phyloP scores from a whole-genome alignment of 1,140 invertebrate species.

The Andrena cerasifolii region DNA sequence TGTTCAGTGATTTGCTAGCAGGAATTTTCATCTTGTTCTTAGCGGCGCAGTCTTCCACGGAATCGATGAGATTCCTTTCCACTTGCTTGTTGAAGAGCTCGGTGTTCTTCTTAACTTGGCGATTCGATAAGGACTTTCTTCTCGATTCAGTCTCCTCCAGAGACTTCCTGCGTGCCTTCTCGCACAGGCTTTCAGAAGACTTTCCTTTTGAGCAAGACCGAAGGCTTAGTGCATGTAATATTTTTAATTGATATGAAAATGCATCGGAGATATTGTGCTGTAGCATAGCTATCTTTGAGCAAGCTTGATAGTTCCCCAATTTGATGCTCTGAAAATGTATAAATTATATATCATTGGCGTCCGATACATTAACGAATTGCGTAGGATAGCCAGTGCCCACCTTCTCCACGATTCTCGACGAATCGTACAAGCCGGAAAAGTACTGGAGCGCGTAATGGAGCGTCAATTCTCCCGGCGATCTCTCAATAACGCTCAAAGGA shows the following conservation, averaged over 20 bases:
- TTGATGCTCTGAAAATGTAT: slow-evolving; percentile 71
- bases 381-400: slow-evolving; percentile 51
- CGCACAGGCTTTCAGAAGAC: slow-evolving; percentile 5
- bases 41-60: slow-evolving; percentile 74
- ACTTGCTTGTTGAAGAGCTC: slow-evolving; percentile 78
- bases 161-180: background rate
- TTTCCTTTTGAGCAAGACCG: slow-evolving; percentile 36
- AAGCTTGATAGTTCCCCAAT: slow-evolving; percentile 81
- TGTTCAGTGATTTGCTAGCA: slow-evolving; percentile 79
- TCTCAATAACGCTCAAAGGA: slow-evolving; percentile 74
- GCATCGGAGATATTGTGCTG: slow-evolving; percentile 78
- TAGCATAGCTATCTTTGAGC: slow-evolving; percentile 80
- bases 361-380: background rate
- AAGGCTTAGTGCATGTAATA: slow-evolving; percentile 69
- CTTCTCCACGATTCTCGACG: slow-evolving; percentile 80
- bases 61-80: slow-evolving; percentile 77
- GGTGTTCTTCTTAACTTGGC: slow-evolving; percentile 65
- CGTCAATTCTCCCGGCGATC: slow-evolving; percentile 72
- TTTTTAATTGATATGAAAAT: slow-evolving; percentile 79
- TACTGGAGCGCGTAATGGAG: slow-evolving; percentile 84
- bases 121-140: slow-evolving; percentile 4
- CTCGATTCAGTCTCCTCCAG: slow-evolving; percentile 1
- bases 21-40: slow-evolving; percentile 78
- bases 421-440: slow-evolving; percentile 83
- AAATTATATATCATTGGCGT: background rate